Evolutionary conservation across 2,113 vertebrate species (phyloP).

Genomic region (Ochotona princeps): DNA sequence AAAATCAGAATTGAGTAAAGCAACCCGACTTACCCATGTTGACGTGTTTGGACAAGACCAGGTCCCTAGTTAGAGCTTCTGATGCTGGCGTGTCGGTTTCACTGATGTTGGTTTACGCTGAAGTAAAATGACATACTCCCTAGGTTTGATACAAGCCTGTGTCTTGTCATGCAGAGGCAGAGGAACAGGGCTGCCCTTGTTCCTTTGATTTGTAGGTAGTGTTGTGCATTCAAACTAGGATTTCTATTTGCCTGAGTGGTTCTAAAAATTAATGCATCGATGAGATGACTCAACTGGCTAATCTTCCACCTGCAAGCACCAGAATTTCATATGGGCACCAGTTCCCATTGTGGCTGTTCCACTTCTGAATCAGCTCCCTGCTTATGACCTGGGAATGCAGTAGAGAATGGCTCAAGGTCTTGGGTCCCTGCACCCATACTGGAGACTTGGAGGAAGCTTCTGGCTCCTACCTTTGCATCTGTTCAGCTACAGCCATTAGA

Average conservation of each 20-base stretch:
- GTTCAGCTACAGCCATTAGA: too few relatives aligned
- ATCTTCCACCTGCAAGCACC: too few relatives aligned
- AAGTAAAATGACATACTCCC: not conserved
- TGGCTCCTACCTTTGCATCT: too few relatives aligned
- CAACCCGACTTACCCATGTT: not conserved
- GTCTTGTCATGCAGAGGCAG: not conserved
- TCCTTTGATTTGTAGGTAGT: not conserved
- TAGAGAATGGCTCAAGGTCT: too few relatives aligned
- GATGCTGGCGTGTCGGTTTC: not conserved
- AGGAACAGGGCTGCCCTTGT: not conserved
- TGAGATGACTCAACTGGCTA: too few relatives aligned
- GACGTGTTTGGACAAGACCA: not conserved
- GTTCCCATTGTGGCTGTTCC: too few relatives aligned
- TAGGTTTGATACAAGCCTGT: not conserved
- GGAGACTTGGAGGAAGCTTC: too few relatives aligned
- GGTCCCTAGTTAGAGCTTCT: not conserved
- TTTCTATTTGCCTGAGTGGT: not conserved
- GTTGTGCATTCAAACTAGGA: too few relatives aligned
- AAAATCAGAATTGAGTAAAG: not conserved
- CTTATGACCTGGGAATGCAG: too few relatives aligned
- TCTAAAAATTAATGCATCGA: not conserved
- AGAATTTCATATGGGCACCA: too few relatives aligned
- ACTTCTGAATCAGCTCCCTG: too few relatives aligned
- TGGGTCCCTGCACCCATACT: too few relatives aligned
- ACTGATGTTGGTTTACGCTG: rapidly evolving